These are phyloP conservation scores for Holacanthus passer DNA, from an alignment of 2,113 vertebrate genomes.

Conservation along the genomic window DNA sequence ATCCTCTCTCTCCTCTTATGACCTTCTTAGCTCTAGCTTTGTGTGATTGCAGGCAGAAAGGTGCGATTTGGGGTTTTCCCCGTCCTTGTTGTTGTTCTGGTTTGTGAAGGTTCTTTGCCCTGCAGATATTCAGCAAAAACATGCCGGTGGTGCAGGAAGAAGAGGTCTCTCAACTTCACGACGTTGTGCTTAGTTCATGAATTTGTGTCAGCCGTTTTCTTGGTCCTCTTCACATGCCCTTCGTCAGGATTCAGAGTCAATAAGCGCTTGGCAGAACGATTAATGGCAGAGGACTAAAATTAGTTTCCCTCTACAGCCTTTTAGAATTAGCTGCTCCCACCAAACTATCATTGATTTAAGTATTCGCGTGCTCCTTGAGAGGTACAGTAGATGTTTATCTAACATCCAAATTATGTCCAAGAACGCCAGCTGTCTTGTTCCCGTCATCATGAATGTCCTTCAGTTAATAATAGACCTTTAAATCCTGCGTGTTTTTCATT, in stretches of 20 bases:
- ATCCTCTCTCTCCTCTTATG: slow-evolving; percentile 77
- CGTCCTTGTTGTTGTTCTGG: not conserved
- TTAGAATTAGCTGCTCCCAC: slow-evolving; percentile 45
- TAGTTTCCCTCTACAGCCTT: slow-evolving; percentile 19
- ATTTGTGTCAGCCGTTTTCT: slow-evolving; percentile 33
- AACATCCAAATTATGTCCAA: slow-evolving; percentile 1
- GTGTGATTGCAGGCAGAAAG: not conserved
- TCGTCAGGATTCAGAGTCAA: slow-evolving; percentile 39
- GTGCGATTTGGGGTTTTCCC: slow-evolving; percentile 8
- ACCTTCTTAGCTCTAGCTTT: slow-evolving; percentile 33
- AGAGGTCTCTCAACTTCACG: slow-evolving; percentile 6
- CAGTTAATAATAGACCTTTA: slow-evolving; percentile 43
- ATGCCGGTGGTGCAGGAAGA: not conserved
- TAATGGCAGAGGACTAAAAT: slow-evolving; percentile 24
- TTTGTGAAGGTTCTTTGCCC: slow-evolving; percentile 1
- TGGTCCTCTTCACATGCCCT: slow-evolving; percentile 19
- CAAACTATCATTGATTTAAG: slow-evolving; percentile 28
- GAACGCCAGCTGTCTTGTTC: slow-evolving; percentile 1
- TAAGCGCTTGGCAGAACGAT: slow-evolving; percentile 52
- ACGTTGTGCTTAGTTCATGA: slow-evolving; percentile 38
- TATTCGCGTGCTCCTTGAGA: slow-evolving; percentile 3
- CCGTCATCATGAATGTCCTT: slow-evolving; percentile 17
- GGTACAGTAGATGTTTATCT: slow-evolving; percentile 22
- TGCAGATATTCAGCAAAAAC: not conserved
- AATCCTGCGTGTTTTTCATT: slow-evolving; percentile 20